Evolutionary conservation across 2,888 invertebrate species (phyloP).

Genomic region (Orgyia antiqua): DNA sequence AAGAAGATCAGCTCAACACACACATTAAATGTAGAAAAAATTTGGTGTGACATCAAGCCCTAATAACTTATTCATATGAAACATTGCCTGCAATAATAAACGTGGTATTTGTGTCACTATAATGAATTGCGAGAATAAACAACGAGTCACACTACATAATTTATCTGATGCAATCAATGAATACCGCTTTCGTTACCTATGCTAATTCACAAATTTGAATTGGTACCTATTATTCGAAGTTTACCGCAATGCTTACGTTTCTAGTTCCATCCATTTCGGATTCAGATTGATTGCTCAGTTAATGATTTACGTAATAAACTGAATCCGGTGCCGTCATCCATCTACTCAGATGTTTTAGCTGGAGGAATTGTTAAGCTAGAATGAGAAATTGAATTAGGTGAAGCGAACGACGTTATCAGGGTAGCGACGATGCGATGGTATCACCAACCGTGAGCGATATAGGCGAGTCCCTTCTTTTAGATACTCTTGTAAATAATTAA

Average conservation of each 20-base stretch:
- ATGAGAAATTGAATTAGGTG: conserved; percentile 59
- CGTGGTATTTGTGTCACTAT: too few relatives aligned
- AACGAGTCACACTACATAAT: conserved; percentile 7
- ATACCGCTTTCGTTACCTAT: conserved; percentile 30
- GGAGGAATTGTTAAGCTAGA: conserved; percentile 57
- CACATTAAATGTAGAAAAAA: too few relatives aligned
- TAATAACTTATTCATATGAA: too few relatives aligned
- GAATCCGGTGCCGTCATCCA: conserved; percentile 56
- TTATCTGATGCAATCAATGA: conserved; percentile 24
- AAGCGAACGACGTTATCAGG: conserved; percentile 36
- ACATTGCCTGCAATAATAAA: neutral
- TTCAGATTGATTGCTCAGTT: conserved; percentile 58
- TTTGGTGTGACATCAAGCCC: too few relatives aligned
- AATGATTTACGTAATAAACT: conserved; percentile 58
- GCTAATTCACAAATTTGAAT: conserved; percentile 45
- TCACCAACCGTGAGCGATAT: too few relatives aligned
- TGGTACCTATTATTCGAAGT: conserved; percentile 45
- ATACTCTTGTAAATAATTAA: too few relatives aligned
- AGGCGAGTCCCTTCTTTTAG: too few relatives aligned
- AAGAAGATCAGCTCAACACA: too few relatives aligned
- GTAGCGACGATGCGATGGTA: conserved; percentile 14
- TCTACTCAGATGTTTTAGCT: conserved; percentile 57
- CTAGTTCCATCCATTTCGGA: conserved; percentile 46
- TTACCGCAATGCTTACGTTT: conserved; percentile 47
- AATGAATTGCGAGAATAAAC: neutral